Evolutionary conservation across 2,797 vertebrate genomes (phyloP).

Genomic region (Miichthys miiuy): DNA sequence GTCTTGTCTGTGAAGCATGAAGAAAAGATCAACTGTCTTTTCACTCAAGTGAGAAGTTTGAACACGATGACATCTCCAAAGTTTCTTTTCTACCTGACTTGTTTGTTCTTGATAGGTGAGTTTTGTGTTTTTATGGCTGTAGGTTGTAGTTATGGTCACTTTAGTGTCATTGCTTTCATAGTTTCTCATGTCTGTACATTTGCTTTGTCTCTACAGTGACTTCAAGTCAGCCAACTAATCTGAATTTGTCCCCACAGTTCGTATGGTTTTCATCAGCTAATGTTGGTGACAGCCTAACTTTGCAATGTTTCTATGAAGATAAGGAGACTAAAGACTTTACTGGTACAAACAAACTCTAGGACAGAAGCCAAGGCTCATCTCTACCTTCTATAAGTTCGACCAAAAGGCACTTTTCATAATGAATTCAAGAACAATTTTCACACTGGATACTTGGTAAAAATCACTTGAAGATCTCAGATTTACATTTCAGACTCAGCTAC

Average conservation of each 20-base stretch:
- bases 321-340: background rate
- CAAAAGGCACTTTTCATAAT: background rate
- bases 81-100: too few species aligned
- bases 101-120: too few species aligned
- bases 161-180: background rate
- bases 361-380: slow-evolving; percentile 32
- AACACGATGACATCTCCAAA: too few species aligned
- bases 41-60: too few species aligned
- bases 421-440: slow-evolving; percentile 43
- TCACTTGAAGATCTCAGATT: slow-evolving; percentile 21
- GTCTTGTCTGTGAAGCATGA: too few species aligned
- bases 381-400: background rate
- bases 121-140: background rate
- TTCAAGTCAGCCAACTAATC: background rate
- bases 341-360: slow-evolving; percentile 62
- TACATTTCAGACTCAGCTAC: slow-evolving; percentile 53
- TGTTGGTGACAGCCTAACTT: slow-evolving; percentile 14
- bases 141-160: background rate
- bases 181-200: background rate
- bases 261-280: slow-evolving; percentile 2
- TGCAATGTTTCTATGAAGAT: slow-evolving; percentile 41
- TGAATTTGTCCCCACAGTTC: background rate
- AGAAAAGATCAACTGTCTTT: too few species aligned
- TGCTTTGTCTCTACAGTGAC: background rate
- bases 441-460: accelerated